A percentile compares a stretch with the other conserved stretches of the same genome.
phyloP scores from a whole-genome alignment of 2,113 vertebrate species.

The Boulengerochromis microlepis region DNA sequence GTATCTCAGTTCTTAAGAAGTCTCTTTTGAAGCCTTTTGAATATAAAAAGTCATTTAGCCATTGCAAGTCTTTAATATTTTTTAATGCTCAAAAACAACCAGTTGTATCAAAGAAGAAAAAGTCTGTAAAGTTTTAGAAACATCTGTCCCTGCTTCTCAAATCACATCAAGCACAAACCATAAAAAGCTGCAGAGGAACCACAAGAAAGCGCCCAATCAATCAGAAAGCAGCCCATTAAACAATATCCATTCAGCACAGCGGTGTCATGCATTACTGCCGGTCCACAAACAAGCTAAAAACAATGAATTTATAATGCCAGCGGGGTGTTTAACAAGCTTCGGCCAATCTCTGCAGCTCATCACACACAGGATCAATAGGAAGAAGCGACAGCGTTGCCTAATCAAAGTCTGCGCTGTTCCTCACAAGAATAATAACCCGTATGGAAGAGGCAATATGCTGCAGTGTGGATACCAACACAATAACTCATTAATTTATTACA shows the following conservation, averaged over 20 bases:
- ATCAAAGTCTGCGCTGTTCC: conserved; percentile 13
- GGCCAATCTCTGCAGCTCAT: conserved; percentile 16
- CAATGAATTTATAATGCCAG: neutral
- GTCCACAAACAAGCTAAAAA: neutral
- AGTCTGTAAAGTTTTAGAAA: neutral
- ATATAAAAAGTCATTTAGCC: neutral
- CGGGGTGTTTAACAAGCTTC: conserved; percentile 11
- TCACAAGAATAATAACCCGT: neutral
- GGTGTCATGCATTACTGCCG: conserved; percentile 5
- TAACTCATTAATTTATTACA: conserved; percentile 13
- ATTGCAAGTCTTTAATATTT: neutral
- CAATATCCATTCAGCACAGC: neutral
- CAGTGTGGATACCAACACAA: neutral
- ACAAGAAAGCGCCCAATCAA: neutral
- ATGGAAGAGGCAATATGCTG: neutral
- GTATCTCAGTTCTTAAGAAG: neutral
- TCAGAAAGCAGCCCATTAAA: neutral
- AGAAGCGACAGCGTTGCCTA: neutral
- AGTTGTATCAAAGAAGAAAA: neutral
- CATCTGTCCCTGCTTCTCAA: neutral
- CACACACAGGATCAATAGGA: conserved; percentile 11
- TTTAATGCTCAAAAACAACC: neutral
- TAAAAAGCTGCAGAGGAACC: neutral
- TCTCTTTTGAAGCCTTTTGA: neutral
- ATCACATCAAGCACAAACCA: neutral